These are phyloP conservation scores for Volucella bombylans DNA, from an alignment of 2,888 invertebrate genomes.

Conservation along the genomic window DNA sequence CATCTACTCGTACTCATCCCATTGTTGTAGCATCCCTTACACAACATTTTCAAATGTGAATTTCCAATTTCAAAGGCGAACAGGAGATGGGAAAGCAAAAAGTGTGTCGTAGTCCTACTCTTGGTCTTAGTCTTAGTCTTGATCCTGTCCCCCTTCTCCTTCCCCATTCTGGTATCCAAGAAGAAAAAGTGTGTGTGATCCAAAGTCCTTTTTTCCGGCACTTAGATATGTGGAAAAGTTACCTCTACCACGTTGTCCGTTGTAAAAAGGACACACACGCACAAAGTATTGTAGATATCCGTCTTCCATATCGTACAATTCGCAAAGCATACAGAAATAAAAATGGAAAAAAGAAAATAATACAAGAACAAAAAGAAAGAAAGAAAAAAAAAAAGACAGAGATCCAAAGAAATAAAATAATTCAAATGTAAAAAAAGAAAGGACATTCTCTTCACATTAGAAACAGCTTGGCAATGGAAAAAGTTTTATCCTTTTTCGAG, in stretches of 20 bases:
- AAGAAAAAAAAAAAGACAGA: slow-evolving; percentile 4
- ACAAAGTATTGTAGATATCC: not conserved
- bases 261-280: slow-evolving; percentile 34
- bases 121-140: not conserved
- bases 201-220: slow-evolving; percentile 72
- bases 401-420: slow-evolving; percentile 48
- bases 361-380: slow-evolving; percentile 13
- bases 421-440: slow-evolving; percentile 63
- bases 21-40: not conserved
- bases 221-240: slow-evolving; percentile 73
- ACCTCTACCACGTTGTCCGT: slow-evolving; percentile 33
- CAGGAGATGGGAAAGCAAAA: slow-evolving; percentile 25
- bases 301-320: slow-evolving; percentile 12
- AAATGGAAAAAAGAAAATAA: slow-evolving; percentile 11
- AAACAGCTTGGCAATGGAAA: slow-evolving; percentile 72
- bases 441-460: slow-evolving; percentile 72
- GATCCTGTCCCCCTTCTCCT: not conserved
- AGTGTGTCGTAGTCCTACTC: slow-evolving; percentile 48
- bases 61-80: slow-evolving; percentile 68
- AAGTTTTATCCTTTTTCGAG: slow-evolving; percentile 60
- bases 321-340: slow-evolving; percentile 25
- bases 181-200: slow-evolving; percentile 49
- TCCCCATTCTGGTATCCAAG: slow-evolving; percentile 5
- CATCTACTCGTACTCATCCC: not conserved
- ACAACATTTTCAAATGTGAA: slow-evolving; percentile 59